Base-by-base conservation (phyloP, 92 coral and sea anemone genomes). In the Hydrozoanthus gracilis region DNA sequence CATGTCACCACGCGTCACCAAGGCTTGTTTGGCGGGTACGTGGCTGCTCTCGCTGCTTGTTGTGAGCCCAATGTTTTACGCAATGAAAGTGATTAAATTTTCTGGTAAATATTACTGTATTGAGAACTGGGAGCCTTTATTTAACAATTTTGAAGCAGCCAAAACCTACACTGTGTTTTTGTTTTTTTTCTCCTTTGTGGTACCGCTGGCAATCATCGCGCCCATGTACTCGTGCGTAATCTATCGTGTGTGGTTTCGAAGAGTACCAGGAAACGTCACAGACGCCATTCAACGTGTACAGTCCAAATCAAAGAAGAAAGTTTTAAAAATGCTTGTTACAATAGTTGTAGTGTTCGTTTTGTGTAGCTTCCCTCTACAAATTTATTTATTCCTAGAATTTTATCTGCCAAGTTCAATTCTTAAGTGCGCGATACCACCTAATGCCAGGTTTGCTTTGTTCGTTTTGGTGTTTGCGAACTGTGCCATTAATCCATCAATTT, bases 241-340 rank as follows among this genome's bases (percentile, higher is more conserved):
- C 46, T 80, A 88, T 27, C 92, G 92, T 14, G 94, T 96, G 2
- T 96, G 99, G 98, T 91, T 86, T 68, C 91, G 96, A 44, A 96
- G 86, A 51, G 95, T 95, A 3, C 99, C 98, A 3, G 99, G 99
- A n/a, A 95, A 90, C 77, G 88, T 88, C 60, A 94, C 95, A 13
- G 89, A 76, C 27, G 93, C 98, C 68, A 94, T 90, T 66, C 94
- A 92, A 74, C 77, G 86, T 20, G 88, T 92, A 3, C 95, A 94
- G 86, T 90, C 87, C 66, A 90, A 51, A 18, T 88, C 92, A 10
- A 94, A 92, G 90, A 92, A 91, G 79, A 91, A 90, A 44, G 98
- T 92, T n/a, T 90, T 94, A 14, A 90, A 91, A 74, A 94, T 92
- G 98, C 85, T 94, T 39, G 80, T 94, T 45, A 94, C 94, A 3